Percentiles rank a stretch among this genome's conserved stretches.
Conservation (phyloP, 2,888 invertebrate species). For the Pseudococcus viburni region DNA sequence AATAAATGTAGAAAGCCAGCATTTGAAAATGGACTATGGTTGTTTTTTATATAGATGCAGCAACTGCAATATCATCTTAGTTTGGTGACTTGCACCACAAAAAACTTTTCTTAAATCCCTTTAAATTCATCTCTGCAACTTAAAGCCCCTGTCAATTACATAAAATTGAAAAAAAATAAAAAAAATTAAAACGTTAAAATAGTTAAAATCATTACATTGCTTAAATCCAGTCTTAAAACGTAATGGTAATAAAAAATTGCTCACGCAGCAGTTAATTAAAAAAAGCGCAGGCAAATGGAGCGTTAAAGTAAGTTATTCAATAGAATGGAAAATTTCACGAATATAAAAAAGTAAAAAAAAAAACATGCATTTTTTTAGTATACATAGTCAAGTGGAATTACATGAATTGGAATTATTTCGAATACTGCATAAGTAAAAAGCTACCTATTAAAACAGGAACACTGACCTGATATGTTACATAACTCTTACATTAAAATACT, state of each 20-base stretch:
- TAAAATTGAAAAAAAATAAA: background rate
- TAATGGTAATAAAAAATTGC: constrained; percentile 58
- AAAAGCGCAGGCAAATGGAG: constrained; percentile 57
- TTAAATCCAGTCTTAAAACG: constrained; percentile 57
- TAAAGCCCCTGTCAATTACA: background rate
- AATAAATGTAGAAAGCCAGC: too few species aligned
- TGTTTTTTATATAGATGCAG: too few species aligned
- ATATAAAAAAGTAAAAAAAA: constrained; percentile 47
- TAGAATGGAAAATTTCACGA: constrained; percentile 50
- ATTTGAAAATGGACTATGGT: too few species aligned
- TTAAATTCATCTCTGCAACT: background rate
- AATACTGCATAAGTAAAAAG: constrained; percentile 21
- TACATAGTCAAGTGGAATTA: constrained; percentile 50
- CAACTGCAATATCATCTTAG: background rate
- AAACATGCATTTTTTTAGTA: constrained; percentile 29
- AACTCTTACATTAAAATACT: constrained; percentile 36
- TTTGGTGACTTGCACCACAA: background rate
- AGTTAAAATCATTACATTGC: constrained; percentile 54
- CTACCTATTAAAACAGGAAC: constrained; percentile 13
- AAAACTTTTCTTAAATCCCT: background rate
- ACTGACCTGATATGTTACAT: constrained; percentile 40
- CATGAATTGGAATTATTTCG: constrained; percentile 24
- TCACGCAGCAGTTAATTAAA: constrained; percentile 33
- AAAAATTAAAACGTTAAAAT: constrained; percentile 28
- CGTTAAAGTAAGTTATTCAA: constrained; percentile 60